Base-by-base conservation (phyloP, 1,140 invertebrate genomes). In the Bombus confusus region DNA sequence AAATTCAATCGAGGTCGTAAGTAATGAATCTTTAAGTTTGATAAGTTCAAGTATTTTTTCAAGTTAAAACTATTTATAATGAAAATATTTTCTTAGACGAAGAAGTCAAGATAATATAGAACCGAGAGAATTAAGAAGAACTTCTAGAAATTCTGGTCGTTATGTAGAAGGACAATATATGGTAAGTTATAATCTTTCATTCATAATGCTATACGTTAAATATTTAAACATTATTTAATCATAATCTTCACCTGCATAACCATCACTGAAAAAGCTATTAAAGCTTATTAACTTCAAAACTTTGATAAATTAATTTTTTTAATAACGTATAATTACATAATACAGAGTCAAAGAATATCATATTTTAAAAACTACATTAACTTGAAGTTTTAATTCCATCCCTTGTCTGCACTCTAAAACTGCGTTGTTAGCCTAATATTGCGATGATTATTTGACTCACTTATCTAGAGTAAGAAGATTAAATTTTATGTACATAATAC, bases 101-200 rank as follows among this genome's bases (percentile, higher is more conserved):
- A 90, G 93, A 86, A 94, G 78, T 90, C 92, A 93, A 72, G 94
- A 95, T 31, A 90, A 91, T n/a, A 69, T 80, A 10, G 94, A 93
- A 80, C 86, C 92, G 28, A 90, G 94, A 84, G 94, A 95, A 86
- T 90, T 95, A 28, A 88, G 94, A 13, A 93, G 94, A 87, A 95
- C 94, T 0, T 89, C 94, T 2, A 90, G 94, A 87, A 95, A 95
- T 88, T 94, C 94, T 31, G 94, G 94, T 39, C 91, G 94, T 80
- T 95, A 95, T 10, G 86, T 94, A n/a, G 90, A 94, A 85, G 94
- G 94, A 28, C 94, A 95, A 88, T 95, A 95, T 57, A 94, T 94
- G 94, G 94, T 94, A 87, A 92, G 31, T 57, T 79, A 31, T 1
- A 73, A 78, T 87, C 82, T 72, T 80, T 73, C 64, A 77, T 77